Conservation (phyloP, 64 coral and sea anemone genomes). For the Montipora efflorescens region DNA sequence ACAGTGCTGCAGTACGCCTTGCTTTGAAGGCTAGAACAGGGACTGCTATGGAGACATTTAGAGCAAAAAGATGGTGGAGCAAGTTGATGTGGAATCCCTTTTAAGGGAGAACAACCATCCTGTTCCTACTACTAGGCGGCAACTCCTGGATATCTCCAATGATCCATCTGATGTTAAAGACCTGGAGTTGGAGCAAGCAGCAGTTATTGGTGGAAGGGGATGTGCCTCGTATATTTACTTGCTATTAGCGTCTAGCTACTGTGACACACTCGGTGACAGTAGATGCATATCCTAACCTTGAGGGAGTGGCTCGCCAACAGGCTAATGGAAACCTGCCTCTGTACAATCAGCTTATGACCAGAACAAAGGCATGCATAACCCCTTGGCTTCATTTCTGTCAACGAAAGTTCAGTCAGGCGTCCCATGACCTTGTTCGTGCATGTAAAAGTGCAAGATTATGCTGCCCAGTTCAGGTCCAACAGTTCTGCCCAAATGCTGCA, state of each 20-base stretch:
- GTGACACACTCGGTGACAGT: constrained; percentile 45
- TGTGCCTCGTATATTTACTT: constrained; percentile 58
- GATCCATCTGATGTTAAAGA: constrained; percentile 26
- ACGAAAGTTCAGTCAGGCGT: constrained; percentile 56
- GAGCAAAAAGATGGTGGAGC: constrained; percentile 57
- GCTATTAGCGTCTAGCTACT: constrained; percentile 58
- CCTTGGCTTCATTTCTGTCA: constrained; percentile 50
- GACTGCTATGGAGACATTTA: not conserved
- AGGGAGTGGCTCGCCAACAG: constrained; percentile 47
- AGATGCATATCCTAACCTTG: constrained; percentile 51
- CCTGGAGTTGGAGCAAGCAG: constrained; percentile 63
- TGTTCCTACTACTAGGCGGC: constrained; percentile 44
- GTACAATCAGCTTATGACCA: constrained; percentile 57
- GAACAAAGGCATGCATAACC: constrained; percentile 58
- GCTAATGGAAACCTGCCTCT: constrained; percentile 39
- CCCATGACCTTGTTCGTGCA: constrained; percentile 48
- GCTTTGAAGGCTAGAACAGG: constrained; percentile 58
- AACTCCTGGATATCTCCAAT: constrained; percentile 58
- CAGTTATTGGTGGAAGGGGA: constrained; percentile 65
- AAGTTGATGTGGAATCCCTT: constrained; percentile 67
- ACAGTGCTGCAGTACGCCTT: constrained; percentile 45
- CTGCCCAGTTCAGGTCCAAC: constrained; percentile 68
- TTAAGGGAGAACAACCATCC: constrained; percentile 64
- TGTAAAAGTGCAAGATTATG: constrained; percentile 69
- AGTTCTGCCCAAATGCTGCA: constrained; percentile 54